phyloP scores from a whole-genome alignment of 2,888 invertebrate genomes.

The Calameuta pallipes region DNA sequence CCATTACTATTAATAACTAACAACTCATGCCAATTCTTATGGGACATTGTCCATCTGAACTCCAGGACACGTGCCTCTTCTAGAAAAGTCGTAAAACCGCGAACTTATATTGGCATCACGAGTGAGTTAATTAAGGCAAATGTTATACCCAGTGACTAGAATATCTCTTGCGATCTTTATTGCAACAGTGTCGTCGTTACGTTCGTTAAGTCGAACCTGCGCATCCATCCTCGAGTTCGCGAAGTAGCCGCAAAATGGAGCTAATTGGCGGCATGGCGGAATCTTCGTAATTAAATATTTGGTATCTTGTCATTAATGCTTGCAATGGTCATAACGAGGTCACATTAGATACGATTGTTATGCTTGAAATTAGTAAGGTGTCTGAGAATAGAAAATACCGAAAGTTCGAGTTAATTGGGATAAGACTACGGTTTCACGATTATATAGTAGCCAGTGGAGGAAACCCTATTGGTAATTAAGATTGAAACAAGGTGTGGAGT shows the following conservation, averaged over 20 bases:
- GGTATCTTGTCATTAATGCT: neutral
- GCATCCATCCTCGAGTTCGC: neutral
- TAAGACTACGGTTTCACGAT: neutral
- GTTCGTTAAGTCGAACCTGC: neutral
- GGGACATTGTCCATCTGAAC: neutral
- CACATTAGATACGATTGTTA: neutral
- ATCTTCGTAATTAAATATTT: neutral
- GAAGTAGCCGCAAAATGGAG: neutral
- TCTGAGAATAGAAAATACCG: neutral
- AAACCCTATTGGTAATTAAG: neutral
- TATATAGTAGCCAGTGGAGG: neutral
- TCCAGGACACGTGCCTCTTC: neutral
- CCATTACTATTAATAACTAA: neutral
- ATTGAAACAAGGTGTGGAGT: neutral
- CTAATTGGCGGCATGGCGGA: neutral
- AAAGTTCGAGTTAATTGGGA: neutral
- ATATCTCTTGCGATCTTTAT: slow-evolving; percentile 2
- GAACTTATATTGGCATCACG: neutral
- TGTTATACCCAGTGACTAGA: neutral
- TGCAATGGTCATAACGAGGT: neutral
- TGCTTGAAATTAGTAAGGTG: neutral
- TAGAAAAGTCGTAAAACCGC: slow-evolving; percentile 8
- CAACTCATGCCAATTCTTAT: neutral
- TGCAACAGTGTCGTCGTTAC: neutral
- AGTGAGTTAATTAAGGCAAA: slow-evolving; percentile 1